phyloP scores from a whole-genome alignment of 2,113 vertebrate genomes.

The Petromus typicus region DNA sequence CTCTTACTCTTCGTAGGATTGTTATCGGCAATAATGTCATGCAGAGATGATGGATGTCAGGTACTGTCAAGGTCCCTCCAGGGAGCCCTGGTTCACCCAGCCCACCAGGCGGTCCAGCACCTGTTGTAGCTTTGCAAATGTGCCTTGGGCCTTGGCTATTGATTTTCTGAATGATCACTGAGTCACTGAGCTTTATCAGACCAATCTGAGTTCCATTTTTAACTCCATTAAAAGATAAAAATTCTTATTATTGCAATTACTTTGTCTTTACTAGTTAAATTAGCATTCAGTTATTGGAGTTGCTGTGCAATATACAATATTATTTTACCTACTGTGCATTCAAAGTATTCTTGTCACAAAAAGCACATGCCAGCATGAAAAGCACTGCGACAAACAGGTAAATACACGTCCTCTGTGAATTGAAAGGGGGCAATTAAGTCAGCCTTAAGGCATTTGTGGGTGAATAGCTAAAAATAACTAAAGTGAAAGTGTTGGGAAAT shows the following conservation, averaged over 20 bases:
- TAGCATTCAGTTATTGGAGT: conserved; percentile 87
- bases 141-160: conserved; percentile 65
- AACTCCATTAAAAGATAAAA: conserved; percentile 57
- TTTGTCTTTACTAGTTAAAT: conserved; percentile 90
- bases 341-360: conserved; percentile 89
- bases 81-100: not conserved
- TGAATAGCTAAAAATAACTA: conserved; percentile 86
- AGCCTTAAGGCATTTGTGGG: conserved; percentile 85
- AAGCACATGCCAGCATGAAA: conserved; percentile 87
- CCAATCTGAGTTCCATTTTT: conserved; percentile 79
- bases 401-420: conserved; percentile 87
- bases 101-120: conserved; percentile 36
- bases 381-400: conserved; percentile 88
- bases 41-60: not conserved
- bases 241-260: conserved; percentile 86
- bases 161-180: conserved; percentile 82
- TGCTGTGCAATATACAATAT: conserved; percentile 86
- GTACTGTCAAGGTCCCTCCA: not conserved
- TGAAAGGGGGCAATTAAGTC: conserved; percentile 87
- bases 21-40: conserved; percentile 5
- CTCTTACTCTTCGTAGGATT: conserved; percentile 15
- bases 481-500: conserved; percentile 84
- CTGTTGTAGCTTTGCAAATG: conserved; percentile 34
- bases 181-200: conserved; percentile 77
- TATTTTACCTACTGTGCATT: conserved; percentile 89